phyloP scores from a whole-genome alignment of 1,140 invertebrate genomes.

The Dinoponera quadriceps region DNA sequence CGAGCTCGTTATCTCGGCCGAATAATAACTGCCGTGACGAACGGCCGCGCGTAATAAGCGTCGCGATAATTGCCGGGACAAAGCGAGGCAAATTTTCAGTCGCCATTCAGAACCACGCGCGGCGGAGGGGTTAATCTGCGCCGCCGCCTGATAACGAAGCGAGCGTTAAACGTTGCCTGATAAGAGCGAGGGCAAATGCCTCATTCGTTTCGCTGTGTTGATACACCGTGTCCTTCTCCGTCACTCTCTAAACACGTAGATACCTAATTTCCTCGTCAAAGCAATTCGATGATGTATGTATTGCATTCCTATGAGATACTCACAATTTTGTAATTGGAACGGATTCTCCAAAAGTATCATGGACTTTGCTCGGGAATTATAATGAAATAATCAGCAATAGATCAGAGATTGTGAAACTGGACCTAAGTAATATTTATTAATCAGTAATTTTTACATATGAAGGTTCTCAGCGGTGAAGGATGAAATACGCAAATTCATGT shows the following conservation, averaged over 20 bases:
- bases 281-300: too few species aligned
- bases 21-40: slow-evolving; percentile 52
- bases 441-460: neutral
- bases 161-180: slow-evolving; percentile 9
- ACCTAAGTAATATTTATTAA: neutral
- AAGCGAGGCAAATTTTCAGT: slow-evolving; percentile 42
- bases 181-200: slow-evolving; percentile 18
- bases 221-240: neutral
- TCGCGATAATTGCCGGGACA: slow-evolving; percentile 47
- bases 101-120: slow-evolving; percentile 27
- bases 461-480: neutral
- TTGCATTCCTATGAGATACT: too few species aligned
- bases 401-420: neutral
- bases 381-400: too few species aligned
- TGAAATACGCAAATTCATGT: too few species aligned
- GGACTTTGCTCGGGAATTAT: too few species aligned
- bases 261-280: too few species aligned
- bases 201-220: neutral
- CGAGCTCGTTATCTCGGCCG: slow-evolving; percentile 54
- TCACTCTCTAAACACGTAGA: too few species aligned
- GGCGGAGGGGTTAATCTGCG: slow-evolving; percentile 29
- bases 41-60: slow-evolving; percentile 49
- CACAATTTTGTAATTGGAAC: too few species aligned
- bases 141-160: slow-evolving; percentile 24
- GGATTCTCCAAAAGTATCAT: too few species aligned